Evolutionary conservation across 2,888 invertebrate species (phyloP), one percentile per base, ranked within the genome.

Genomic region (Thymelicus lineola): DNA sequence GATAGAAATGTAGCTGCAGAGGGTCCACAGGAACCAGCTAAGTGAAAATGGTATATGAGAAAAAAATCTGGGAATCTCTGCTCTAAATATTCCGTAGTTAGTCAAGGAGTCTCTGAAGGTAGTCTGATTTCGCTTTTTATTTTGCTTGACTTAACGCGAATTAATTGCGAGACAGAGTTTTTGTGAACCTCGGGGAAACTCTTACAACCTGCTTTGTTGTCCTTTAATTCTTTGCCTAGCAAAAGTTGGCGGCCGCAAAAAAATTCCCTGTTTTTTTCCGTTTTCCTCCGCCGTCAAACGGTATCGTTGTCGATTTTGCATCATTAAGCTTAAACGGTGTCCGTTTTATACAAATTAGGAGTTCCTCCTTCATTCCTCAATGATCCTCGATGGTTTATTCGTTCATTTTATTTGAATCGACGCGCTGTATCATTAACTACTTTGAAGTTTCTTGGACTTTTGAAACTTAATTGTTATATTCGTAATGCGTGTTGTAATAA

Each of bases 141-240:
- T 69, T 74, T 62, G 65, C 65, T 53, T 69, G 64, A 63, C 72
- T 71, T 69, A 71, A 71, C 68, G 69, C 64, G 65, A 66, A 65
- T 71, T 72, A 73, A 72, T 71, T 69, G 70, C 73, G 66, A 75
- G 28, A 17, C 1, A 15, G 45, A 28, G 72, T 75, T 75, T 72
- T 74, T 73, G 72, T 74, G 36, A n/a, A 63, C 57, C 48, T 28
- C 71, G 36, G 60, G 59, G 53, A 61, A 62, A 62, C 55, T 57
- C 61, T 14, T n/a, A 46, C 55, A 61, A 55, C 71, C 61, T 55
- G 67, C 72, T 73, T 73, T 71, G 73, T 72, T 72, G 73, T 74
- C 75, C 72, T 72, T 74, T 73, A 74, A 75, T 75, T 68, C 72
- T 73, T 75, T 75, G 61, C 55, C 20, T n/a, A 36, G 66, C 53